A percentile compares a stretch with the other conserved stretches of the same genome.
These are phyloP conservation scores for Seriola aureovittata DNA, from an alignment of 2,113 vertebrate genomes.

Conservation along the genomic window DNA sequence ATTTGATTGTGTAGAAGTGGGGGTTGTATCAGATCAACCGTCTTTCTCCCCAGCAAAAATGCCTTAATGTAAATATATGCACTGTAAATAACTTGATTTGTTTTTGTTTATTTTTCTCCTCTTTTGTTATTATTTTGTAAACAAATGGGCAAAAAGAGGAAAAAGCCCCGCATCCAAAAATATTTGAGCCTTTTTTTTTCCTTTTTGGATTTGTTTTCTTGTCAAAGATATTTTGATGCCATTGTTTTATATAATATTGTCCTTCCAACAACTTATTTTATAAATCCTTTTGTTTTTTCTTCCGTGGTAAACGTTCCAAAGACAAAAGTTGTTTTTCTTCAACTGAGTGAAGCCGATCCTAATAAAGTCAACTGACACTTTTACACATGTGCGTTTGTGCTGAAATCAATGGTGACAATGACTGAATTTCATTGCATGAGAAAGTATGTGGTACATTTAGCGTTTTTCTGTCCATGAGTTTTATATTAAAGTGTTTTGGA, in stretches of 20 bases:
- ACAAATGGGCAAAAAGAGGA: constrained; percentile 75
- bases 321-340: constrained; percentile 85
- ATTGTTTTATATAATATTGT: constrained; percentile 80
- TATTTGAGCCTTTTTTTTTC: constrained; percentile 73
- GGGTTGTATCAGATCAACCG: constrained; percentile 75
- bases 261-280: constrained; percentile 82
- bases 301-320: constrained; percentile 82
- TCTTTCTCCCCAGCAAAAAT: constrained; percentile 83
- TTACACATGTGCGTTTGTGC: constrained; percentile 65
- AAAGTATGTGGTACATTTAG: neutral
- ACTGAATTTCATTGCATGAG: neutral
- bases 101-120: constrained; percentile 56
- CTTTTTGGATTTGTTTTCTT: constrained; percentile 41
- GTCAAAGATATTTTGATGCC: constrained; percentile 79
- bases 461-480: constrained; percentile 15
- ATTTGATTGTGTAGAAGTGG: constrained; percentile 84
- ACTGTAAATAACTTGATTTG: constrained; percentile 83
- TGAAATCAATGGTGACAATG: constrained; percentile 35
- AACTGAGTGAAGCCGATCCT: constrained; percentile 85
- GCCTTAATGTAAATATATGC: constrained; percentile 89
- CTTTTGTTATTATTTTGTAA: constrained; percentile 78
- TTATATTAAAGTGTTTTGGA: constrained; percentile 29
- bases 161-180: constrained; percentile 78
- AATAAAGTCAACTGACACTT: constrained; percentile 84
- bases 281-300: constrained; percentile 74